Percentiles rank a stretch among this genome's conserved stretches.
Evolutionary conservation across 2,888 invertebrate genomes (phyloP).

Genomic region (Tolmerus cingulatus): DNA sequence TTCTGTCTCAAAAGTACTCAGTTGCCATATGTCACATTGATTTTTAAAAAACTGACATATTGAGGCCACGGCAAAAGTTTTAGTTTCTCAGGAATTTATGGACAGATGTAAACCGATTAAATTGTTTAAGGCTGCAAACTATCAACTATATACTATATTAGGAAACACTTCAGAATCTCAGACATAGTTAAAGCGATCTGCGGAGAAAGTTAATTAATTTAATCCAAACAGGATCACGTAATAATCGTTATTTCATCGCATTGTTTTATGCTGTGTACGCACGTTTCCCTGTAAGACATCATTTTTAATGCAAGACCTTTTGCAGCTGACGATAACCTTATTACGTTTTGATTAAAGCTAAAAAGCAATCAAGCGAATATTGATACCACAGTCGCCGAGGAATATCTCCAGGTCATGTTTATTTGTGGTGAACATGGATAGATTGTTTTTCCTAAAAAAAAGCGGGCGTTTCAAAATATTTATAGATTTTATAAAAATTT

Average conservation of each 20-base stretch:
- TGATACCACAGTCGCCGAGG: slow-evolving; percentile 9
- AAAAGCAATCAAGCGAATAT: not conserved
- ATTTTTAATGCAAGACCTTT: not conserved
- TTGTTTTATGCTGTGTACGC: not conserved
- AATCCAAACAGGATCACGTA: not conserved
- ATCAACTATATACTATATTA: not conserved
- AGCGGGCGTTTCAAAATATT: not conserved
- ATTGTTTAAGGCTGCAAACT: not conserved
- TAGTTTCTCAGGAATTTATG: not conserved
- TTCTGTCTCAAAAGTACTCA: not conserved
- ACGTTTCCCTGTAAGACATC: not conserved
- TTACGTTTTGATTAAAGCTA: slow-evolving; percentile 7
- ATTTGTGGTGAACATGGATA: not conserved
- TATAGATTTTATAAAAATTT: not conserved
- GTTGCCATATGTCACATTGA: not conserved
- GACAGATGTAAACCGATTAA: not conserved
- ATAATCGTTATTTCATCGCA: not conserved
- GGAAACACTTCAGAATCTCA: not conserved
- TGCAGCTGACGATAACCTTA: not conserved
- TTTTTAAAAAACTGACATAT: not conserved
- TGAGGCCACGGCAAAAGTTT: not conserved
- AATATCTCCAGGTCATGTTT: slow-evolving; percentile 2
- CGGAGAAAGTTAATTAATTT: not conserved
- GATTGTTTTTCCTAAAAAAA: not conserved
- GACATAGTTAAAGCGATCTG: not conserved